Evolutionary conservation across 2,888 invertebrate genomes (phyloP), one percentile per base, ranked within the genome.

Genomic region (Branchipolynoe longqiensis): DNA sequence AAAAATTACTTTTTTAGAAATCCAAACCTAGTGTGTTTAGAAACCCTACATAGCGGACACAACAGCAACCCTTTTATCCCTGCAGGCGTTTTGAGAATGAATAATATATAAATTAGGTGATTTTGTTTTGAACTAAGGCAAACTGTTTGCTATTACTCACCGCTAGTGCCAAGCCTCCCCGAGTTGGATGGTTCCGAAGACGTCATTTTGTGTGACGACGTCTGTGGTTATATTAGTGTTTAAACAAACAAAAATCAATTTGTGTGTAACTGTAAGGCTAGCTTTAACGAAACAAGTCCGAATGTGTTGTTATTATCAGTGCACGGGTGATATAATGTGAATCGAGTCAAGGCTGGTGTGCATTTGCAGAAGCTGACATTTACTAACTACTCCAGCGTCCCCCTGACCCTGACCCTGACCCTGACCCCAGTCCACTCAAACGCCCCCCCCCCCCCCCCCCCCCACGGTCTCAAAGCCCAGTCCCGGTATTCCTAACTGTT

Each of bases 271-370:
- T n/a, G 69, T 69, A 69, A 69, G 69, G n/a, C 18, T 36, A 36
- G 38, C 36, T 38, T 69, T 69, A 36, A 69, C 8, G 48, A 8
- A 48, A 48, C 8, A 69, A 33, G 36, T 22, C 14, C 33, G 69
- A 69, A 69, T 69, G 69, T 69, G 18, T 69, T 36, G 22, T n/a
- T 64, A 33, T 62, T 14, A 62, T 56, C 22, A 25, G 18, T 69
- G 69, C 69, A 69, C 69, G 69, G 69, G 69, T 69, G 36, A 69
- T 18, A 33, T 69, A 33, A 36, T 25, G 18, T 69, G 69, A 69
- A 69, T 69, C n/a, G 69, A 33, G 69, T 69, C 69, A 69, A 69
- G 69, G 69, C 69, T 69, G 69, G 69, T 69, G 38, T 69, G 69
- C 69, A 69, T 69, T 33, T 62, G 33, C 69, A 69, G 69, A 69